Evolutionary conservation across 2,888 invertebrate genomes (phyloP).

Genomic region (Labia minor): DNA sequence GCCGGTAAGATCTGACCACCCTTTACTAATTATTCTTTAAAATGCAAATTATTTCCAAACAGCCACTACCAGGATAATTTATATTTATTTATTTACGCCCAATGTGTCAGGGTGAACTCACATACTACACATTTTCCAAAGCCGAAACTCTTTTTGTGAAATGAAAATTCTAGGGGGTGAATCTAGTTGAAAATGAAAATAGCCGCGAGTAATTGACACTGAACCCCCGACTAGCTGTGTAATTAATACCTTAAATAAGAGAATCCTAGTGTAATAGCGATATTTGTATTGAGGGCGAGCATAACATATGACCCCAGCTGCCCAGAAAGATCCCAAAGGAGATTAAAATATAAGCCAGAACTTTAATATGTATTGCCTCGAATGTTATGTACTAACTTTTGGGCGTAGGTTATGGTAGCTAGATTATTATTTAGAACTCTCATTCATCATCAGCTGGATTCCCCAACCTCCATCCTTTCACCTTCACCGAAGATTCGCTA

Average conservation of each 20-base stretch:
- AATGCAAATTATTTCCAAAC: slow-evolving; percentile 13
- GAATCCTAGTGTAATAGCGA: not conserved
- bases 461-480: no score
- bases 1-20: no score
- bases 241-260: not conserved
- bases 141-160: not conserved
- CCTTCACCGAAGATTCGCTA: no score
- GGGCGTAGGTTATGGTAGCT: no score
- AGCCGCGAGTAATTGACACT: not conserved
- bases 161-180: not conserved
- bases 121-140: no score
- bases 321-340: no score
- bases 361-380: no score
- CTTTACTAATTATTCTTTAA: not conserved
- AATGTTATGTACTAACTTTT: no score
- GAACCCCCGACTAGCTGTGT: not conserved
- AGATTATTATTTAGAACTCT: no score
- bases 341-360: no score
- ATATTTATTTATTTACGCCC: slow-evolving; percentile 4
- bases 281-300: not conserved
- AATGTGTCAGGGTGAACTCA: not conserved
- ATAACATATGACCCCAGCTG: no score
- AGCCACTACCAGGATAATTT: not conserved
- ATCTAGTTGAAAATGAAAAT: not conserved
- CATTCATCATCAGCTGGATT: no score